phyloP scores from a whole-genome alignment of 2,113 vertebrate species.

The Callaeas wilsoni region DNA sequence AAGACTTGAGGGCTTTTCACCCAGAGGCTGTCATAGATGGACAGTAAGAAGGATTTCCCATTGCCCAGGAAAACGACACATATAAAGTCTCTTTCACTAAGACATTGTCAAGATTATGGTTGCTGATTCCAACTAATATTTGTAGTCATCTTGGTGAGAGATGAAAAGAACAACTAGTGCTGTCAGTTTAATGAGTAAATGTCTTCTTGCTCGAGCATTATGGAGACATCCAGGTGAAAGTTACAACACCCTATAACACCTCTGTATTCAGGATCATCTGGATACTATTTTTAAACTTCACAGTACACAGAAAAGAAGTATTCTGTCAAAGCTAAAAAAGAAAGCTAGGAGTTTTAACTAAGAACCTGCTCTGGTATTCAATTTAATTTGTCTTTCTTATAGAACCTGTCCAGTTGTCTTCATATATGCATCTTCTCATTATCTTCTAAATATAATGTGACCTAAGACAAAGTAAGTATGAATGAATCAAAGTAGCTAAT shows the following conservation, averaged over 20 bases:
- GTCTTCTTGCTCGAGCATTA: not conserved
- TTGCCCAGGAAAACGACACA: not conserved
- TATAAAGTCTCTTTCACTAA: not conserved
- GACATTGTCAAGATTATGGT: not conserved
- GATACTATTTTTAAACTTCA: not conserved
- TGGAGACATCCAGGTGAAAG: not conserved
- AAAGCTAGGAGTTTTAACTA: not conserved
- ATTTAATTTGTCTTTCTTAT: not conserved
- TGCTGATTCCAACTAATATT: not conserved
- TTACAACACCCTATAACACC: not conserved
- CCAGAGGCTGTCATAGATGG: not conserved
- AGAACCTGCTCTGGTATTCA: not conserved
- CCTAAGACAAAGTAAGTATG: not conserved
- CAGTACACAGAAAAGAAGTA: not conserved
- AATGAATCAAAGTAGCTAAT: not conserved
- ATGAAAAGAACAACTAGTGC: not conserved
- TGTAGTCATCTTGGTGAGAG: not conserved
- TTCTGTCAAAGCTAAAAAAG: not conserved
- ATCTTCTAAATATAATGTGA: not conserved
- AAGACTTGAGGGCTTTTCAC: not conserved
- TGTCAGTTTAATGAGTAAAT: not conserved
- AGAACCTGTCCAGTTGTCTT: not conserved
- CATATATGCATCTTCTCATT: not conserved
- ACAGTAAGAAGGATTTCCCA: not conserved
- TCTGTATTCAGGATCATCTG: not conserved